Percentiles rank a stretch among this genome's conserved stretches.
These are phyloP conservation scores for Scaptomyza caliginosa DNA, from an alignment of 2,888 invertebrate species.

Conservation along the genomic window DNA sequence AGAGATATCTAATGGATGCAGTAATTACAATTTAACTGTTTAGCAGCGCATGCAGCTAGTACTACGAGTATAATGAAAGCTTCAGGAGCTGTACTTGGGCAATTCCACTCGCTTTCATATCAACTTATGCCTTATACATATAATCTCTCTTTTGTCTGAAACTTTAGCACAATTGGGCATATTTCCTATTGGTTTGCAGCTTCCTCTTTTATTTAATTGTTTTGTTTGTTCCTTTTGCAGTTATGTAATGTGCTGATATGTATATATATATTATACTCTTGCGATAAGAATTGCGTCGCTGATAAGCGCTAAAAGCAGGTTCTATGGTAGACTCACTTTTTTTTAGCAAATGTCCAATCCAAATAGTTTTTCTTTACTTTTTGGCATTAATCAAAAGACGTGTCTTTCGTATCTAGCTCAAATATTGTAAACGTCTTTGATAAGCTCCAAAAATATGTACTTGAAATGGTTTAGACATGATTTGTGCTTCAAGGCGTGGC, in stretches of 20 bases:
- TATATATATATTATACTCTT: conserved; percentile 19
- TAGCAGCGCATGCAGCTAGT: conserved; percentile 45
- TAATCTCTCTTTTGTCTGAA: neutral
- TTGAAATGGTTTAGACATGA: conserved; percentile 4
- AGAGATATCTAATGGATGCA: conserved; percentile 49
- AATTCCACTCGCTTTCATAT: conserved; percentile 25
- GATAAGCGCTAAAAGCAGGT: conserved; percentile 42
- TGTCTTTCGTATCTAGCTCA: conserved; percentile 31
- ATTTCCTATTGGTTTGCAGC: conserved; percentile 30
- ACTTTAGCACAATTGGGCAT: neutral
- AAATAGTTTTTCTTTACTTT: conserved; percentile 2
- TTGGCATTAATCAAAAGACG: conserved; percentile 2
- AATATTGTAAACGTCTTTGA: conserved; percentile 21
- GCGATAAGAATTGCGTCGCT: conserved; percentile 58
- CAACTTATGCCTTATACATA: neutral
- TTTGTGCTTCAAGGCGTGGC: conserved; percentile 18
- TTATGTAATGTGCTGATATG: conserved; percentile 52
- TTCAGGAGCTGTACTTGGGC: conserved; percentile 34
- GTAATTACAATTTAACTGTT: conserved; percentile 57
- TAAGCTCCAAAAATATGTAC: conserved; percentile 4
- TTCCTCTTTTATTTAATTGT: conserved; percentile 38
- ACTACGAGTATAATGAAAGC: conserved; percentile 26
- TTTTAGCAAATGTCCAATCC: conserved; percentile 12
- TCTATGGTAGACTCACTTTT: conserved; percentile 34
- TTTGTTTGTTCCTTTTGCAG: conserved; percentile 4